Conservation (phyloP, 2,888 invertebrate genomes). For the Cactoblastis cactorum region DNA sequence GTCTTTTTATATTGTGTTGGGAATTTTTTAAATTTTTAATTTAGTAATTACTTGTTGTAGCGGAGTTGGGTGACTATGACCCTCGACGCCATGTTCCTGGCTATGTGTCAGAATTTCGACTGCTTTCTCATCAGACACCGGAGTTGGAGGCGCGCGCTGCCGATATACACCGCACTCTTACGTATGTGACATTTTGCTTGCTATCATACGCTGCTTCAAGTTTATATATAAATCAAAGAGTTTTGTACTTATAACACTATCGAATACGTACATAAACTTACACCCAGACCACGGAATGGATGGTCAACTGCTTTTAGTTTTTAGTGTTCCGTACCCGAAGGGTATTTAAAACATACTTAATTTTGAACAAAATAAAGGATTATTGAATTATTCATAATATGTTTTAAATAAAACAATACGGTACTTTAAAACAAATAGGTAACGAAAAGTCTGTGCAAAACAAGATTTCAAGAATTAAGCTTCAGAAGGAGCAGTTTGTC, state of each 20-base stretch:
- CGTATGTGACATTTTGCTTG: slow-evolving; percentile 82
- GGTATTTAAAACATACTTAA: too few species aligned
- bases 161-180: slow-evolving; percentile 92
- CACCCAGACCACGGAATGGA: too few species aligned
- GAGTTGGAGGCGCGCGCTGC: slow-evolving; percentile 93
- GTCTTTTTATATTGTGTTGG: too few species aligned
- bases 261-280: too few species aligned
- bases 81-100: slow-evolving; percentile 91
- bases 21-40: background rate
- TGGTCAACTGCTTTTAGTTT: too few species aligned
- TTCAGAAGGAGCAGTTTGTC: slow-evolving; percentile 55
- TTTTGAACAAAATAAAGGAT: too few species aligned
- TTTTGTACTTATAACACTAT: too few species aligned
- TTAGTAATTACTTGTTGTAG: slow-evolving; percentile 61
- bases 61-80: slow-evolving; percentile 97
- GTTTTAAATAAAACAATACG: background rate
- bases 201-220: too few species aligned
- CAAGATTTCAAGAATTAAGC: slow-evolving; percentile 53
- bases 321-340: too few species aligned
- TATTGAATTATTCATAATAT: slow-evolving; percentile 1
- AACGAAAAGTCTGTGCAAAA: slow-evolving; percentile 34
- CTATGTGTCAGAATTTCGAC: slow-evolving; percentile 96
- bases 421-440: slow-evolving; percentile 17
- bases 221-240: too few species aligned
- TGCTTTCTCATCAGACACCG: slow-evolving; percentile 94